phyloP scores from a whole-genome alignment of 2,797 vertebrate genomes.

The Sorex maritimensis region DNA sequence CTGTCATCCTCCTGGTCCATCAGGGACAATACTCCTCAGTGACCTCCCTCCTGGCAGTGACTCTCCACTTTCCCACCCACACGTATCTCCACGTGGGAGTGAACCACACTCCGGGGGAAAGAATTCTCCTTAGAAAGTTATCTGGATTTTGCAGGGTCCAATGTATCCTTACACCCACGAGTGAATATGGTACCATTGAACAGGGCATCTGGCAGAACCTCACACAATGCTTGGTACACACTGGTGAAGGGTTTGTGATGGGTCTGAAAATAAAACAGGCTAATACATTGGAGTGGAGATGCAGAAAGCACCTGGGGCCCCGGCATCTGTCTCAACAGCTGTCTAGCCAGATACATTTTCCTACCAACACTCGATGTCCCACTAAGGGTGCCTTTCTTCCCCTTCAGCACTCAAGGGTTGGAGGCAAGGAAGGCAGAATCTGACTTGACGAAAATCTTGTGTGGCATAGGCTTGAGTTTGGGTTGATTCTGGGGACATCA shows the following conservation, averaged over 20 bases:
- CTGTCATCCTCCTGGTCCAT: neutral
- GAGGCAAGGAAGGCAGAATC: neutral
- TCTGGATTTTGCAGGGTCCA: too few species aligned
- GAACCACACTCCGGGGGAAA: neutral
- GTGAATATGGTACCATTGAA: too few species aligned
- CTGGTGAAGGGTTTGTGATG: neutral
- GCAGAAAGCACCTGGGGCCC: neutral
- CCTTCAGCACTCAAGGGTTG: neutral
- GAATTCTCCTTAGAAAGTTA: neutral
- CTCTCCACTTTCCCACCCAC: neutral
- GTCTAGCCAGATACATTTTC: neutral
- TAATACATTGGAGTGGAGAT: neutral
- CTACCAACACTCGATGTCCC: neutral
- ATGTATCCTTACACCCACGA: too few species aligned
- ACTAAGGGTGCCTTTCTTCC: neutral
- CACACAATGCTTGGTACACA: neutral
- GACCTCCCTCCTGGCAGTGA: too few species aligned
- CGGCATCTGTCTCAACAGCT: neutral
- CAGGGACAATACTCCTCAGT: neutral
- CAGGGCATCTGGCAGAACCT: neutral
- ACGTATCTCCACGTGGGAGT: fast-evolving
- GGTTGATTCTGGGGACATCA: neutral
- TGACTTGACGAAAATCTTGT: neutral
- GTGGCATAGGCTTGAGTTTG: neutral
- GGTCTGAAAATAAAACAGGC: neutral